phyloP scores from a whole-genome alignment of 2,888 invertebrate genomes.

The Mesorhabditis spiculigera region DNA sequence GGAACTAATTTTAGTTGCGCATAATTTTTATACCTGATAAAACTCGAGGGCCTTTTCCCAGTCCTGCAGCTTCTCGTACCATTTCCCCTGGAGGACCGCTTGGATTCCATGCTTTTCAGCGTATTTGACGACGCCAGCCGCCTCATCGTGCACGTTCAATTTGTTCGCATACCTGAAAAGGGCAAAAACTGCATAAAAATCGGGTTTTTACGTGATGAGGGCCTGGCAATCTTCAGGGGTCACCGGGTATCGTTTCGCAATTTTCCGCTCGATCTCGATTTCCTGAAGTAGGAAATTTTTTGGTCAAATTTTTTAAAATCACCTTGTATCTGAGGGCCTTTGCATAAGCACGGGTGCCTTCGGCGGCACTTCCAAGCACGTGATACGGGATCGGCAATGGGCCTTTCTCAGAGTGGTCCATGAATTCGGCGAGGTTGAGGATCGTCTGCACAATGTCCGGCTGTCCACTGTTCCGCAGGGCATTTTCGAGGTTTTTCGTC shows the following conservation, averaged over 20 bases:
- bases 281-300: too few species aligned
- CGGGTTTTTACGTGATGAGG: too few species aligned
- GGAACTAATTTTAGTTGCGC: too few species aligned
- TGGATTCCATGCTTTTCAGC: constrained; percentile 63
- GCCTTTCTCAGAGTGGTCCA: constrained; percentile 96
- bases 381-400: constrained; percentile 84
- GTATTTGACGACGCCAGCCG: constrained; percentile 82
- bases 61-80: constrained; percentile 98
- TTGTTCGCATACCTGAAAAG: constrained; percentile 86
- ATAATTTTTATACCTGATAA: constrained; percentile 67
- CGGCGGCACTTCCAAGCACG: constrained; percentile 84
- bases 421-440: constrained; percentile 94
- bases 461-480: constrained; percentile 71
- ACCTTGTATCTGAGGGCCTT: constrained; percentile 74
- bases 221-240: too few species aligned
- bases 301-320: too few species aligned
- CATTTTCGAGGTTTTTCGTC: constrained; percentile 64
- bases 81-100: constrained; percentile 71
- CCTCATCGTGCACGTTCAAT: constrained; percentile 94
- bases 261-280: too few species aligned
- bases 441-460: constrained; percentile 52
- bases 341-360: constrained; percentile 82
- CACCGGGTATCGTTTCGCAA: too few species aligned
- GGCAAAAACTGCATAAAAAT: not conserved
- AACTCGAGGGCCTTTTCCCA: constrained; percentile 92